Evolutionary conservation across 2,113 vertebrate genomes (phyloP), one percentile per base, ranked within the genome.

Genomic region (Tachysurus fulvidraco): DNA sequence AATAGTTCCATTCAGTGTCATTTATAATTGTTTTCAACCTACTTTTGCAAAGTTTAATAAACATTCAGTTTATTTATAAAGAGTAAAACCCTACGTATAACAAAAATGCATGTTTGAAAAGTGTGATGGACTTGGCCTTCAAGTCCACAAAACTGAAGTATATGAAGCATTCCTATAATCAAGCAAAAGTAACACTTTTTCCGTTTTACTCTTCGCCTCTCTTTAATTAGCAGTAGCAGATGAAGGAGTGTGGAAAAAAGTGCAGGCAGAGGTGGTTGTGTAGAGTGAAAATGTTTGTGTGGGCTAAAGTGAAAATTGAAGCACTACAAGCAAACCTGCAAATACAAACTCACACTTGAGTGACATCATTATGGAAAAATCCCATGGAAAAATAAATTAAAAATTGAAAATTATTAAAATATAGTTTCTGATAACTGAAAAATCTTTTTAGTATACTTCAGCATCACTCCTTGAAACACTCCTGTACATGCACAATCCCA

Each of bases 121-220:
- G 23, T 52, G 23, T 50, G 44, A 46, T 54, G 25, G 5, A 2
- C 3, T 28, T 78, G 25, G 28, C 4, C 73, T 73, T 73, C 23
- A 23, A 46, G 71, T 74, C 71, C 71, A 46, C 41, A 44, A 46
- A 74, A 74, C 71, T 74, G 8, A 44, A 30, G 30, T 71, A 30
- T 30, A 71, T 55, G 67, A 84, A 25, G 21, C 55, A 41, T 52
- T 59, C 36, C 52, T 30, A 30, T 44, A 54, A 16, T 52, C 12
- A 30, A 69, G 30, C n/a, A 76, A 84, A 84, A 21, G 13, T 76
- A 12, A 92, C 78, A 52, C 76, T 76, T 73, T 60, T 57, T 4
- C 73, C 41, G 8, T 52, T 54, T 69, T 10, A 52, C 46, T 67
- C 19, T 67, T 28, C 5, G 14, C 6, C 25, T 36, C 16, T 69